Percentiles rank a stretch among this genome's conserved stretches.
These are phyloP conservation scores for Portevinia maculata DNA, from an alignment of 2,888 invertebrate species.

Conservation along the genomic window DNA sequence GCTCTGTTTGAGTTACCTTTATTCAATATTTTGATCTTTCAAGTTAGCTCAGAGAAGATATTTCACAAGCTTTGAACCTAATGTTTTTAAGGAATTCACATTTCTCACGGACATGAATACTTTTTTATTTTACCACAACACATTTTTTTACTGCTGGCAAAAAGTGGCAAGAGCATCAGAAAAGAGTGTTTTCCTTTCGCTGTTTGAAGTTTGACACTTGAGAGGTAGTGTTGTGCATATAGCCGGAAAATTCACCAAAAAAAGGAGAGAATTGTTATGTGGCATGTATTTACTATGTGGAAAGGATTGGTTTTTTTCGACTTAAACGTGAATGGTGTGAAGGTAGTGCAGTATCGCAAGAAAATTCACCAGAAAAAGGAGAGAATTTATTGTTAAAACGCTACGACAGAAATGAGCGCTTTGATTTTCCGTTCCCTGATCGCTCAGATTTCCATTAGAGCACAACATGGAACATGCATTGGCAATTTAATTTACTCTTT, in stretches of 20 bases:
- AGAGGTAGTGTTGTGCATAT: conserved; percentile 43
- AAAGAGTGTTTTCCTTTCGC: conserved; percentile 14
- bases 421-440: too few relatives aligned
- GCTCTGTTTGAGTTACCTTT: too few relatives aligned
- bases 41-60: too few relatives aligned
- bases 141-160: not conserved
- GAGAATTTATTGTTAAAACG: too few relatives aligned
- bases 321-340: too few relatives aligned
- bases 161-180: not conserved
- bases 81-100: not conserved
- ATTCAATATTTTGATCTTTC: too few relatives aligned
- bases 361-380: conserved; percentile 50
- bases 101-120: conserved; percentile 9
- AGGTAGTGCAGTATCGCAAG: conserved; percentile 50
- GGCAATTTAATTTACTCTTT: not conserved
- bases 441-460: conserved; percentile 46
- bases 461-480: conserved; percentile 32
- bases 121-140: conserved; percentile 2
- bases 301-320: conserved; percentile 1
- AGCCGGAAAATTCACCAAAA: conserved; percentile 56
- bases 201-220: conserved; percentile 61
- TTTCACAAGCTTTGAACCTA: too few relatives aligned
- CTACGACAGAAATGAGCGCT: conserved; percentile 38
- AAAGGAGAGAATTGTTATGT: conserved; percentile 18
- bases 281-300: conserved; percentile 1